phyloP scores from a whole-genome alignment of 1,140 invertebrate species.

The Triops cancriformis region DNA sequence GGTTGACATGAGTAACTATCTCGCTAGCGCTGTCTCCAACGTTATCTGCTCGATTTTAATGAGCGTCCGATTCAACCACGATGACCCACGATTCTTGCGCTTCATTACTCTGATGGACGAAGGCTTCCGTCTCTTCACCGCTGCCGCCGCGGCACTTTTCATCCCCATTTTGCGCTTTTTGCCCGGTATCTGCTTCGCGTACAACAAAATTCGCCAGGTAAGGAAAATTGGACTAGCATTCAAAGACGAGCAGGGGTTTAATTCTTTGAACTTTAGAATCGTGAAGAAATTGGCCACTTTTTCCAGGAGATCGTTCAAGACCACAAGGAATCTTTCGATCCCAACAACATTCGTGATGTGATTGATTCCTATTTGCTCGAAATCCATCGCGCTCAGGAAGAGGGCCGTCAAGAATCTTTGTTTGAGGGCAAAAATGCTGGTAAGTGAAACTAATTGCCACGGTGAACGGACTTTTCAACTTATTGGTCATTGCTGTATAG shows the following conservation, averaged over 20 bases:
- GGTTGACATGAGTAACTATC: conserved; percentile 56
- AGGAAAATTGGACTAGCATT: conserved; percentile 18
- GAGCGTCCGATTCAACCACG: conserved; percentile 70
- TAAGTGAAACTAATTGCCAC: conserved; percentile 45
- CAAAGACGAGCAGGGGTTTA: background rate
- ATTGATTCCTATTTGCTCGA: conserved; percentile 77
- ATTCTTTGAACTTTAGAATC: conserved; percentile 50
- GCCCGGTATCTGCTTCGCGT: conserved; percentile 59
- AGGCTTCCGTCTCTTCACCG: conserved; percentile 71
- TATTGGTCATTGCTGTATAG: conserved; percentile 36
- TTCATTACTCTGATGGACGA: conserved; percentile 78
- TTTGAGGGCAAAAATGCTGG: conserved; percentile 67
- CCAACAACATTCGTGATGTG: conserved; percentile 66
- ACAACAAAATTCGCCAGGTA: conserved; percentile 60
- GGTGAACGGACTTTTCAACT: conserved; percentile 5
- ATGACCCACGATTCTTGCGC: conserved; percentile 62
- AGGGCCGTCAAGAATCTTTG: conserved; percentile 57
- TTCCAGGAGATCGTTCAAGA: conserved; percentile 73
- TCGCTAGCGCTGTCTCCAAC: conserved; percentile 77
- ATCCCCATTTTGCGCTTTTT: conserved; percentile 61
- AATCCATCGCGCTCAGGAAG: conserved; percentile 67
- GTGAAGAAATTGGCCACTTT: conserved; percentile 70
- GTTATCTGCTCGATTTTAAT: conserved; percentile 85
- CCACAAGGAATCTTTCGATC: conserved; percentile 64
- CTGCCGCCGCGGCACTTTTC: conserved; percentile 56